phyloP scores from a whole-genome alignment of 2,888 invertebrate species.

The Rotaria magnacalcarata region DNA sequence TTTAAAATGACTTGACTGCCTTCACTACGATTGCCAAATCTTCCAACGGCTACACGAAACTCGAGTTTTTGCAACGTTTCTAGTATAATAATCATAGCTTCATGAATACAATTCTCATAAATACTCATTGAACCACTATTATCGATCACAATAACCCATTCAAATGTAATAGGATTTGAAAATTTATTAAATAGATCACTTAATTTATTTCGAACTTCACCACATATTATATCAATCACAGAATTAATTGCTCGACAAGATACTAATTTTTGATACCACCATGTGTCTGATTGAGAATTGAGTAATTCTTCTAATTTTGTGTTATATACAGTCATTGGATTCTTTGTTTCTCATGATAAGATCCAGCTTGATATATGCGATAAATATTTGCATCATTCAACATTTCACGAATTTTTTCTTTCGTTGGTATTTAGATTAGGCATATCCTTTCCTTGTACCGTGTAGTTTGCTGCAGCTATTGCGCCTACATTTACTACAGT shows the following conservation, averaged over 20 bases:
- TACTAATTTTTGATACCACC: slow-evolving; percentile 10
- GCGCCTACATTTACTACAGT: no score
- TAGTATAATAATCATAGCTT: neutral
- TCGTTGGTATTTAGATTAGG: no score
- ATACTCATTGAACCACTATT: neutral
- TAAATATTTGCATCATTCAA: no score
- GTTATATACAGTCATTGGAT: no score
- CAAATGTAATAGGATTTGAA: neutral
- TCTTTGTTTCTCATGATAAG: no score
- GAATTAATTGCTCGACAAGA: neutral
- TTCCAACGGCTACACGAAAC: neutral
- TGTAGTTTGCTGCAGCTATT: no score
- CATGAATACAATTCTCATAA: neutral
- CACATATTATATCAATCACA: neutral
- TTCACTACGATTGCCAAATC: slow-evolving; percentile 17
- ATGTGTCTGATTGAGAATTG: neutral
- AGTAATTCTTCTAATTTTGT: no score
- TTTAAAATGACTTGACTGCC: no score
- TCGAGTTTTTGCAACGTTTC: neutral
- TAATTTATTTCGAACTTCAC: neutral
- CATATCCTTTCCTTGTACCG: no score
- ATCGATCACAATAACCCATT: slow-evolving; percentile 11
- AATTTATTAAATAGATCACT: neutral
- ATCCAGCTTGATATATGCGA: no score
- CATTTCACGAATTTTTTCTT: no score